Conservation (phyloP, 2,888 invertebrate genomes). For the Blastobasis lacticolella region DNA sequence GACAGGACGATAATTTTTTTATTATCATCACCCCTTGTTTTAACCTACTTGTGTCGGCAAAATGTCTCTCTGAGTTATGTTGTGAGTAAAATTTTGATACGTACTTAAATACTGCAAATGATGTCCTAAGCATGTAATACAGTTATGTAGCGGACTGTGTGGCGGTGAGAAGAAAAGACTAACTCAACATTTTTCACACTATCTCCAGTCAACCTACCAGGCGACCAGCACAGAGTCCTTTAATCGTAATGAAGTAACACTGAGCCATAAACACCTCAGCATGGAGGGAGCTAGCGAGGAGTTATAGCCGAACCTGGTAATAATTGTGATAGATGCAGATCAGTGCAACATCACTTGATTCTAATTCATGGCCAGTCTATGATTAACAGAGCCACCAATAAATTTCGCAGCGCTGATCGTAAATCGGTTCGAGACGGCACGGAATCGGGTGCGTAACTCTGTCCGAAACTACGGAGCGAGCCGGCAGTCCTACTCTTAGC, state of each 20-base stretch:
- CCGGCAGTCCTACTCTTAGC: too few relatives aligned
- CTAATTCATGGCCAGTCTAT: constrained; percentile 29
- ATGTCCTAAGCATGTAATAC: neutral
- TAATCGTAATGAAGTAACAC: neutral
- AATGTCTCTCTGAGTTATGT: too few relatives aligned
- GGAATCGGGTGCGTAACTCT: neutral
- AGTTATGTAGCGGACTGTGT: neutral
- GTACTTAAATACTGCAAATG: too few relatives aligned
- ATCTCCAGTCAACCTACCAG: neutral
- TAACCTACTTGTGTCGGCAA: too few relatives aligned
- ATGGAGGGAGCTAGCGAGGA: constrained; percentile 1
- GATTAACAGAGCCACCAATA: constrained; percentile 31
- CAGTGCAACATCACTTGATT: constrained; percentile 24
- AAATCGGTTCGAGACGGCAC: constrained; percentile 16
- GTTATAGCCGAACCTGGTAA: constrained; percentile 4
- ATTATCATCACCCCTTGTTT: neutral
- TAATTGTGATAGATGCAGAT: constrained; percentile 21
- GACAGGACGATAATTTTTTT: neutral
- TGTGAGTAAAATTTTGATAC: too few relatives aligned
- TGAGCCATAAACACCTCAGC: constrained; percentile 2
- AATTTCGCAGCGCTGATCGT: constrained; percentile 23
- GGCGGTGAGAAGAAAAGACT: neutral
- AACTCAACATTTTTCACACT: neutral
- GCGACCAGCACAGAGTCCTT: neutral
- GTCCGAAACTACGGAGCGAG: too few relatives aligned